Conservation (phyloP, 2,888 invertebrate genomes). For the Gibbula magus region DNA sequence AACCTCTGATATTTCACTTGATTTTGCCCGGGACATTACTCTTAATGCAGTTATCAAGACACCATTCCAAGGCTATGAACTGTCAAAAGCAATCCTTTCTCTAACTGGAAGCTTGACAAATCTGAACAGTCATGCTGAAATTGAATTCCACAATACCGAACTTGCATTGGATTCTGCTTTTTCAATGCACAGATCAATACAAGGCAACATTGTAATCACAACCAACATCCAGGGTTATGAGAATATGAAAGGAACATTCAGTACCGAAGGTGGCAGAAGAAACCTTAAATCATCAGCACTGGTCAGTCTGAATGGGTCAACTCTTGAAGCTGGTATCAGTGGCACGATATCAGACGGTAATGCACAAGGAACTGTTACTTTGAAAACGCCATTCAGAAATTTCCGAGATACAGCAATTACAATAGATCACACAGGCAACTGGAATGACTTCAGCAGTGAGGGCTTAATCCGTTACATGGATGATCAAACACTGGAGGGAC, state of each 20-base stretch:
- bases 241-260: neutral
- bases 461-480: conserved; percentile 40
- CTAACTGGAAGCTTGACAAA: neutral
- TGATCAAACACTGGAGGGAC: too few species aligned
- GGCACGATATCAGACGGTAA: neutral
- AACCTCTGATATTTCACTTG: neutral
- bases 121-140: neutral
- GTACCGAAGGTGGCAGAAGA: neutral
- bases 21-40: neutral
- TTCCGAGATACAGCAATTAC: conserved; percentile 17
- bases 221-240: conserved; percentile 5
- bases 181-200: neutral
- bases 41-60: conserved; percentile 5
- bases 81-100: neutral
- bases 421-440: conserved; percentile 34
- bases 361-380: conserved; percentile 24
- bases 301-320: neutral
- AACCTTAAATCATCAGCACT: neutral
- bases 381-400: conserved; percentile 29
- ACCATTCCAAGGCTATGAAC: conserved; percentile 1
- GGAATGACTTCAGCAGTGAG: conserved; percentile 36
- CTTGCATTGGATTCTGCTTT: neutral
- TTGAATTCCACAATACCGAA: neutral
- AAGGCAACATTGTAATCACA: neutral
- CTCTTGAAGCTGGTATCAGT: neutral